These are phyloP conservation scores for Phytoseiulus persimilis DNA, from an alignment of 2,888 invertebrate genomes.

Conservation along the genomic window DNA sequence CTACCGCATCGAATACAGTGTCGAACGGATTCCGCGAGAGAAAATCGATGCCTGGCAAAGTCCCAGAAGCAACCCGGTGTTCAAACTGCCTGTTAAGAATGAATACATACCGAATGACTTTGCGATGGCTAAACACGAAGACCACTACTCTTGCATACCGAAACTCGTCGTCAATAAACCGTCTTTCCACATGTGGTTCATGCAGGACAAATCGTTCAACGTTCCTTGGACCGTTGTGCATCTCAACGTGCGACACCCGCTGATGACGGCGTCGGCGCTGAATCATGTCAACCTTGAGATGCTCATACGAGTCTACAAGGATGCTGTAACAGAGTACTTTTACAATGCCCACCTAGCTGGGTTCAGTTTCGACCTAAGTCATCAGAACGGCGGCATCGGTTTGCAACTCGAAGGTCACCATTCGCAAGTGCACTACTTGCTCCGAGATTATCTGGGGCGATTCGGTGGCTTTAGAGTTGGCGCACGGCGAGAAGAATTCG, in stretches of 20 bases:
- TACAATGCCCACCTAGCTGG: conserved; percentile 30
- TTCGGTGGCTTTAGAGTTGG: not conserved
- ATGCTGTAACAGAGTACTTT: conserved; percentile 10
- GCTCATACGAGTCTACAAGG: conserved; percentile 13
- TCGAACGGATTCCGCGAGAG: not conserved
- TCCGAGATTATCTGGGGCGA: not conserved
- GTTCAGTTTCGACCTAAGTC: not conserved
- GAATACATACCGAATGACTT: conserved; percentile 11
- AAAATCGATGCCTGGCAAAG: not conserved
- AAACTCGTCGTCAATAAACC: conserved; percentile 18
- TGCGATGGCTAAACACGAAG: conserved; percentile 1
- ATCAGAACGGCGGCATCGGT: conserved; percentile 17
- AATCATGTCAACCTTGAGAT: conserved; percentile 6
- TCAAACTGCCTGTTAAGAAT: conserved; percentile 10
- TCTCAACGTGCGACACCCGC: not conserved
- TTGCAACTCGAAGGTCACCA: conserved; percentile 1
- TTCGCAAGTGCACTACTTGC: conserved; percentile 19
- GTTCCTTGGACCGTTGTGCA: conserved; percentile 7
- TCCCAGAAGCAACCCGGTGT: not conserved
- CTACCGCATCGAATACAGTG: not conserved
- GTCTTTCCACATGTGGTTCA: conserved; percentile 34
- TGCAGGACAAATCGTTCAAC: conserved; percentile 32
- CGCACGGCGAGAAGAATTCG: conserved; percentile 21
- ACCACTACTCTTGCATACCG: conserved; percentile 1
- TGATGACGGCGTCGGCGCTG: not conserved